Evolutionary conservation across 2,797 vertebrate genomes (phyloP).

Genomic region (Linurgus olivaceus): DNA sequence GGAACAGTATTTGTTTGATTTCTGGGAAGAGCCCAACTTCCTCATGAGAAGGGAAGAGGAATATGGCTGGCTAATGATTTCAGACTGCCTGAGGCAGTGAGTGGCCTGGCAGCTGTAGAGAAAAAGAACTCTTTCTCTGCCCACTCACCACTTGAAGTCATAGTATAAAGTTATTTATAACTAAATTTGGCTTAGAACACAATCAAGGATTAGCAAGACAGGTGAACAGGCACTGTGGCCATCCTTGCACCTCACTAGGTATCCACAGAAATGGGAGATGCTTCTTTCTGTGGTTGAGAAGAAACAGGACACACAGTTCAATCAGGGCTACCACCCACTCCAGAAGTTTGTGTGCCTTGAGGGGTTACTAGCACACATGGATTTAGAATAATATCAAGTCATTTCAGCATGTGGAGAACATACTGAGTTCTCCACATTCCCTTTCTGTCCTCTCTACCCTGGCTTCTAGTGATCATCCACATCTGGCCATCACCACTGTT

Average conservation of each 20-base stretch:
- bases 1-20: conserved; percentile 34
- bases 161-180: neutral
- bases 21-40: neutral
- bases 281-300: neutral
- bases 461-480: neutral
- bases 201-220: neutral
- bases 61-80: neutral
- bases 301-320: neutral
- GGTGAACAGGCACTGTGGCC: neutral
- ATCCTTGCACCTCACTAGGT: neutral
- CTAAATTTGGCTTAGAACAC: neutral
- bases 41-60: neutral
- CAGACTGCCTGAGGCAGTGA: neutral
- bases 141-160: neutral
- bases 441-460: neutral
- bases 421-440: neutral
- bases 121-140: neutral
- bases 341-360: neutral
- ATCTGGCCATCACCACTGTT: neutral
- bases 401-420: neutral
- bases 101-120: neutral
- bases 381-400: neutral
- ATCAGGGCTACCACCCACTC: neutral
- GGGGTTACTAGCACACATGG: accelerated
- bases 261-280: neutral